phyloP scores from a whole-genome alignment of 1,140 invertebrate genomes.

The Notospermus geniculatus region DNA sequence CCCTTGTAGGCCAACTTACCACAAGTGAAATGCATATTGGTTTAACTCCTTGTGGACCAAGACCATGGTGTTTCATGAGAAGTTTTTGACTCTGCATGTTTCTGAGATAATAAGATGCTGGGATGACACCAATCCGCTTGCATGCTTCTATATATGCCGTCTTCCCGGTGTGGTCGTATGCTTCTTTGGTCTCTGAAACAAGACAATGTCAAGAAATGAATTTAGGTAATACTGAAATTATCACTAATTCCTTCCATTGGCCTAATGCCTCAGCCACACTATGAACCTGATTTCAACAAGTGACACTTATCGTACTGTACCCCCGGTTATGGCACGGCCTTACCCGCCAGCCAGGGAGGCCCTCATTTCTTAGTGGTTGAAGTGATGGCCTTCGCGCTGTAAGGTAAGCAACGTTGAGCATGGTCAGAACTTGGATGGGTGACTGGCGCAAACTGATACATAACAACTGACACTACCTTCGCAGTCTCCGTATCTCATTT shows the following conservation, averaged over 20 bases:
- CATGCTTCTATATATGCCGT: constrained; percentile 51
- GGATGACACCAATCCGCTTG: constrained; percentile 48
- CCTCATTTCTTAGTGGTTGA: no score
- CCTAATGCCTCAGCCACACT: background rate
- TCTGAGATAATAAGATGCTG: constrained; percentile 51
- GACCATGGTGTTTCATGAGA: constrained; percentile 52
- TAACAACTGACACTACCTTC: no score
- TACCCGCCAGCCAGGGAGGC: no score
- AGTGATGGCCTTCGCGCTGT: no score
- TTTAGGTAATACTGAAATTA: background rate
- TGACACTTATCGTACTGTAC: no score
- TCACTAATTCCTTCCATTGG: background rate
- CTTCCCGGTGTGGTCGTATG: constrained; percentile 49
- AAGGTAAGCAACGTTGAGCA: no score
- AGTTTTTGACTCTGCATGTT: constrained; percentile 50
- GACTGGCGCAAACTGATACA: no score
- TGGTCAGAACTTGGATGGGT: no score
- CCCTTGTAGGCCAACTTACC: no score
- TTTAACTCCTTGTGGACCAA: constrained; percentile 47
- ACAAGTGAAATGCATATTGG: constrained; percentile 48
- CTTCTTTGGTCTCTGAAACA: constrained; percentile 32
- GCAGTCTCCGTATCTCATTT: no score
- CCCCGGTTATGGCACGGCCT: no score
- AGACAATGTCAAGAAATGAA: background rate
- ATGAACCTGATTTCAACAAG: background rate